Conservation (phyloP, 2,113 vertebrate species). For the Tragelaphus scriptus region DNA sequence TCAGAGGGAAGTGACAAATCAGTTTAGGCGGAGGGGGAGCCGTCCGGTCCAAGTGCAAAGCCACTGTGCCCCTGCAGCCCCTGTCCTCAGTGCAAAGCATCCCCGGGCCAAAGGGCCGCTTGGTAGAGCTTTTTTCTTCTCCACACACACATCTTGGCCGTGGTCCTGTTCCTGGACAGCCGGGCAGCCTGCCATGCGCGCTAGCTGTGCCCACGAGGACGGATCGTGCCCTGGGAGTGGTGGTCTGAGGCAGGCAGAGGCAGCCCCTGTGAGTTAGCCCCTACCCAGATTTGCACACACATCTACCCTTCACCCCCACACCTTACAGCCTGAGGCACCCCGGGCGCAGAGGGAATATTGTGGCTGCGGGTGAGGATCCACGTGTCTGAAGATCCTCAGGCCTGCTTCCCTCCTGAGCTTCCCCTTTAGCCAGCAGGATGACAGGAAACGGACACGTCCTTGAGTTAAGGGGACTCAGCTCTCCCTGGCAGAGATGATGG, state of each 20-base stretch:
- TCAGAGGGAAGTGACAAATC: slow-evolving; percentile 27
- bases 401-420: not conserved
- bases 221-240: accelerated
- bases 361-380: not conserved
- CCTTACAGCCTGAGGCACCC: not conserved
- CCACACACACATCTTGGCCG: not conserved
- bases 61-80: not conserved
- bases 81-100: not conserved
- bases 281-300: not conserved
- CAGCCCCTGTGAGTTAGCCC: not conserved
- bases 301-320: not conserved
- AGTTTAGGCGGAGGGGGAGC: slow-evolving; percentile 32
- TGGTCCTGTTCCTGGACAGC: not conserved
- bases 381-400: not conserved
- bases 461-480: not conserved
- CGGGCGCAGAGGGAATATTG: not conserved
- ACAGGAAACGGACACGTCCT: not conserved
- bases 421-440: not conserved
- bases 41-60: not conserved
- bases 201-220: accelerated
- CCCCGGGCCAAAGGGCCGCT: not conserved
- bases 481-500: not conserved
- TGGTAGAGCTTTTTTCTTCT: not conserved
- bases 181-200: not conserved
- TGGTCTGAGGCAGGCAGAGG: not conserved